phyloP scores from a whole-genome alignment of 2,113 vertebrate species.

The Nyctereutes procyonoides region DNA sequence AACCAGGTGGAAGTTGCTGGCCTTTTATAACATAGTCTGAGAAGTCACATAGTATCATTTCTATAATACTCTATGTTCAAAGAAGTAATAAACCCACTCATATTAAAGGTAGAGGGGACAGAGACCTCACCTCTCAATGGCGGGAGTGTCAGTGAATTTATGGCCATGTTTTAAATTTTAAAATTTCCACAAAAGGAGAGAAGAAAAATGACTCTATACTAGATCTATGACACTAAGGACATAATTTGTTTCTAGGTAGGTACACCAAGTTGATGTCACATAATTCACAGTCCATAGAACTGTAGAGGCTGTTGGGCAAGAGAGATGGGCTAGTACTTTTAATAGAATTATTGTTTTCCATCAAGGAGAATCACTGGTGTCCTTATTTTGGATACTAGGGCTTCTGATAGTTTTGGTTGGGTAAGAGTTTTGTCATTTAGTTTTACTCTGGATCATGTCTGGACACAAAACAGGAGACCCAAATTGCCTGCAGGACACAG shows the following conservation, averaged over 20 bases:
- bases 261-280: neutral
- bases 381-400: neutral
- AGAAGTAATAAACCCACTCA: neutral
- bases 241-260: neutral
- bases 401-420: neutral
- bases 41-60: neutral
- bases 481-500: neutral
- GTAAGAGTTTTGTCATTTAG: neutral
- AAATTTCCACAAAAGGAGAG: neutral
- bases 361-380: neutral
- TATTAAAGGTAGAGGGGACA: neutral
- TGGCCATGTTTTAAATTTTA: slow-evolving; percentile 36
- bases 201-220: neutral
- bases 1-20: neutral
- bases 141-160: neutral
- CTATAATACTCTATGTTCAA: neutral
- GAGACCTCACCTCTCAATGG: neutral
- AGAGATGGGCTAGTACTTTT: neutral
- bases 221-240: neutral
- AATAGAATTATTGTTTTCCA: neutral
- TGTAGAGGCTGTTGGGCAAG: neutral
- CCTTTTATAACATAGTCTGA: neutral
- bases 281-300: neutral
- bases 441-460: neutral
- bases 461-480: neutral